Base-by-base conservation (phyloP, 2,113 vertebrate species). In the Odobenus rosmarus region DNA sequence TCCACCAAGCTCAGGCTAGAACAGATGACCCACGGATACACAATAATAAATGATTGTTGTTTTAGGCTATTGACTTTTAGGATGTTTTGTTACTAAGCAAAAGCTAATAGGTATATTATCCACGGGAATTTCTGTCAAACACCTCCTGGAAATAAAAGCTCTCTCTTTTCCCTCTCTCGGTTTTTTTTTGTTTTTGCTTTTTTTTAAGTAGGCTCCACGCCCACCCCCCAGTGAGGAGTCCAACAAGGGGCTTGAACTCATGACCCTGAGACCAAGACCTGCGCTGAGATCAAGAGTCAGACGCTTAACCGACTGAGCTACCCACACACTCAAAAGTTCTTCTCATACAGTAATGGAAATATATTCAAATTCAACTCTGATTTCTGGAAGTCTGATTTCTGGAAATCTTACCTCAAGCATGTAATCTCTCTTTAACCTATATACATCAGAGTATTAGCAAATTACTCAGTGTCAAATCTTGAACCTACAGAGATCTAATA, bases 341-440 rank as follows among this genome's bases (percentile, higher is more conserved):
- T 88, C 46, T 81, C 57, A 53, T 69, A 82, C 80, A 94, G 57
- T 33, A 90, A 55, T 39, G 88, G 19, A 80, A 94, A 86, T 62
- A 39, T 11, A 67, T 15, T 96, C 55, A 80, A 92, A 90, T 80
- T 13, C 24, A 79, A 92, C 51, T 76, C 10, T 36, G 33, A 80
- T 90, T 64, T 86, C 49, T 49, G 5, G 2, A 96, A 86, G 23
- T 95, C 74, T 95, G 12, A 46, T 46, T 46, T 46, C 46, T 46
- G 46, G 46, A 96, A 86, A 23, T 95, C 67, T 93, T 59, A 80
- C n/a, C 46, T 51, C 53, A 83, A 90, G 14, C 18, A 64, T 13
- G 83, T 12, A 80, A 94, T 67, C 39, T 62, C 42, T 92, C 69
- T 74, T 46, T 53, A 69, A 55, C 36, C 26, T 82, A 15, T 9